Evolutionary conservation across 2,797 vertebrate species (phyloP), one percentile per base, ranked within the genome.

Genomic region (Smutsia gigantea): DNA sequence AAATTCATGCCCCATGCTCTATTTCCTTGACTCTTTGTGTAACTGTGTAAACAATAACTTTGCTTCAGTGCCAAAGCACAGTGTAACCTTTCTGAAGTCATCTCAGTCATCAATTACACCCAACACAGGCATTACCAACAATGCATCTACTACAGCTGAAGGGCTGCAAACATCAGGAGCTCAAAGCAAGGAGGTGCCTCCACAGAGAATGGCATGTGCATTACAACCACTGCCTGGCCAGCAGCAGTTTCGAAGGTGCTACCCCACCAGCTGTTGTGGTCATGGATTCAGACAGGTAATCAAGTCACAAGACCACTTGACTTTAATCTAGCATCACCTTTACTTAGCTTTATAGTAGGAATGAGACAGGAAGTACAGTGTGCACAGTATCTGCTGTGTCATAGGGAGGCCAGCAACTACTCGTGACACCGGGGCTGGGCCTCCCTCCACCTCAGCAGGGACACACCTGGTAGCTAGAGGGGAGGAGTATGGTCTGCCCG

Each of bases 41-140:
- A 84, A 69, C 39, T 1, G 3, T 15, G n/a, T 87, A 83, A 96
- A 97, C 59, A 97, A 49, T 78, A 59, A 81, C 46, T 55, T 53
- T 83, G 39, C 79, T 90, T 79, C 66, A 79, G 53, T 75, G 82
- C 49, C 95, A 90, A 90, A 74, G 92, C 79, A 77, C 27, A 34
- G 42, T 27, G 61, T 85, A 94, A 88, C 39, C 79, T 89, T 96
- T 79, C 42, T 63, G 87, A 97, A 96, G 55, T 82, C 89, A 83
- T 82, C 39, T 49, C 64, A 92, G 95, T 75, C 68, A 84, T 37
- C 68, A 94, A 75, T 79, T 90, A 96, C 87, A 78, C 37, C 51
- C 61, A 63, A 66, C 27, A 49, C 42, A 78, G 19, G 37, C 53
- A 87, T 71, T 72, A 78, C 42, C 57, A 95, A 78, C 68, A 63